Conservation (phyloP, 2,113 vertebrate genomes). For the Oenanthe melanoleuca region DNA sequence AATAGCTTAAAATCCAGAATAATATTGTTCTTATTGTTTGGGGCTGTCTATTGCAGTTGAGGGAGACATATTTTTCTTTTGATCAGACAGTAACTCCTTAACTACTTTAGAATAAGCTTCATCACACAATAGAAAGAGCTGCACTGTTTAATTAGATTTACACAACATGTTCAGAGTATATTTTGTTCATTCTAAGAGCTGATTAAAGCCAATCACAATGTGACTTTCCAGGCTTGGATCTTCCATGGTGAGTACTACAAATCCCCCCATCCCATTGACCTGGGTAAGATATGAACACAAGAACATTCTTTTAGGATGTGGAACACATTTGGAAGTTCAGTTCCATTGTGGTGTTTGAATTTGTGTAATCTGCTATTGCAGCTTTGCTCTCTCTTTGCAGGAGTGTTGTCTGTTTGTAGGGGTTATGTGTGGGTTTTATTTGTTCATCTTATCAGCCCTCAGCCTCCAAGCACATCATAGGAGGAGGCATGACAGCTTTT, state of each 20-base stretch:
- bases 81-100: not conserved
- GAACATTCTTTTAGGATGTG: not conserved
- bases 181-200: not conserved
- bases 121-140: not conserved
- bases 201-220: not conserved
- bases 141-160: not conserved
- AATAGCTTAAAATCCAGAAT: not conserved
- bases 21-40: not conserved
- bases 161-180: not conserved
- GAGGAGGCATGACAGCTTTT: constrained; percentile 25
- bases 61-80: not conserved
- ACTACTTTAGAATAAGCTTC: not conserved
- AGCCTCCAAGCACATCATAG: not conserved
- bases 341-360: not conserved
- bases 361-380: not conserved
- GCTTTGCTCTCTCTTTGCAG: not conserved
- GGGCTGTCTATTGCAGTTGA: not conserved
- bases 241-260: not conserved
- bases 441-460: not conserved
- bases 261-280: not conserved
- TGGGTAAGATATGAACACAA: not conserved
- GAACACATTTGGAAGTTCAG: not conserved
- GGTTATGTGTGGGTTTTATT: not conserved
- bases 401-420: not conserved
- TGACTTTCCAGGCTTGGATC: not conserved